A percentile compares a stretch with the other conserved stretches of the same genome.
These are phyloP conservation scores for Botrylloides violaceus DNA, from an alignment of 23 tunicate species.

Conservation along the genomic window DNA sequence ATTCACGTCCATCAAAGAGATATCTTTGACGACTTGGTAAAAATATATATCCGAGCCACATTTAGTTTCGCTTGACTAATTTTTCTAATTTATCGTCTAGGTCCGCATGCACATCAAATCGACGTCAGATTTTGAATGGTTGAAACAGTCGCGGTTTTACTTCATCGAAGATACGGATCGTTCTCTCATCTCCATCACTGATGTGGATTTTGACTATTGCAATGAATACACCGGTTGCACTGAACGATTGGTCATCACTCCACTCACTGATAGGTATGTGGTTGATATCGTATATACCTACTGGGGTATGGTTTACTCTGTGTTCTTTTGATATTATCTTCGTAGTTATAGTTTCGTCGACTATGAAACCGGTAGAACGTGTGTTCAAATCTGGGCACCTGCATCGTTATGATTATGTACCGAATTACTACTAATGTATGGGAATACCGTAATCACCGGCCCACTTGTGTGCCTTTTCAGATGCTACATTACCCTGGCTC, in stretches of 20 bases:
- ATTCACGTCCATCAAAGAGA: slow-evolving; percentile 99
- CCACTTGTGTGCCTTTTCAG: too few species aligned
- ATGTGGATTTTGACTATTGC: slow-evolving; percentile 97
- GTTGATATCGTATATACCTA: background rate
- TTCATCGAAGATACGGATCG: slow-evolving; percentile 96
- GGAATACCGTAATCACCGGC: too few species aligned
- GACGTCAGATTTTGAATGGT: slow-evolving; percentile 94
- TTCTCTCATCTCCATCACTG: slow-evolving; percentile 87
- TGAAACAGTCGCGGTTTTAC: slow-evolving; percentile 98
- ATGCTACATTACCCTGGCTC: slow-evolving; percentile 98
- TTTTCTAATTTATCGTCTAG: slow-evolving; percentile 14
- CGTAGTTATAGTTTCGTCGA: too few species aligned
- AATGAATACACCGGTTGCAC: slow-evolving; percentile 99
- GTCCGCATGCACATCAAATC: slow-evolving; percentile 87
- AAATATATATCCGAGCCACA: too few species aligned
- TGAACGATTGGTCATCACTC: slow-evolving; percentile 98
- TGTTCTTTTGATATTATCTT: too few species aligned
- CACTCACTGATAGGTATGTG: slow-evolving; percentile 90
- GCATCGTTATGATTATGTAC: too few species aligned
- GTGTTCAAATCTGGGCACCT: too few species aligned
- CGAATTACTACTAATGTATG: background rate
- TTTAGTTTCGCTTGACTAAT: too few species aligned
- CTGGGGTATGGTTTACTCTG: too few species aligned
- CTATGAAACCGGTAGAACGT: too few species aligned
- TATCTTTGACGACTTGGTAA: slow-evolving; percentile 96